phyloP scores from a whole-genome alignment of 2,113 vertebrate species.

The Oryzias melastigma region DNA sequence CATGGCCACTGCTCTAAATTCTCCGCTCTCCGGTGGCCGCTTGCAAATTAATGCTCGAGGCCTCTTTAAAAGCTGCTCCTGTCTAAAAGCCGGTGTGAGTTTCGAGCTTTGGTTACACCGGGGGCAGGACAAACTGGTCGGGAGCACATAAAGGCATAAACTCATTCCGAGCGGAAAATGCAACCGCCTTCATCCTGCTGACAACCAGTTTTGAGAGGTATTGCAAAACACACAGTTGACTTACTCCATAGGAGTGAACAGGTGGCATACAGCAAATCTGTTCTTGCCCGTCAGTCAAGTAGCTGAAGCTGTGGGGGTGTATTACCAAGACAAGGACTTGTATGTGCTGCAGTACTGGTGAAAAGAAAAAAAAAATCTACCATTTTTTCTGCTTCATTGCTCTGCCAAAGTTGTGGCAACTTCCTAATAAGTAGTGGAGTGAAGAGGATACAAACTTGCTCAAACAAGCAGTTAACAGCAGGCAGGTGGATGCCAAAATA shows the following conservation, averaged over 20 bases:
- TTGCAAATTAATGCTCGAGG: constrained; percentile 62
- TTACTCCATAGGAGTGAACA: constrained; percentile 54
- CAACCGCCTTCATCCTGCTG: constrained; percentile 17
- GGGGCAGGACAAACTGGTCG: constrained; percentile 10
- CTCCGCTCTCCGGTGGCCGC: constrained; percentile 55
- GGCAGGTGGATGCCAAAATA: no score
- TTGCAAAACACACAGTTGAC: constrained; percentile 34
- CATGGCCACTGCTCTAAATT: constrained; percentile 63
- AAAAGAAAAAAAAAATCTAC: constrained; percentile 3
- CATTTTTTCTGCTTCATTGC: constrained; percentile 20
- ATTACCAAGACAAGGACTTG: constrained; percentile 18
- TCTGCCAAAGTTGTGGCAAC: constrained; percentile 14
- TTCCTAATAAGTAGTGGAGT: background rate
- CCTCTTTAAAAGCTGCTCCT: constrained; percentile 36
- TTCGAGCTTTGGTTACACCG: constrained; percentile 64
- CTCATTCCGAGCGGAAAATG: constrained; percentile 1
- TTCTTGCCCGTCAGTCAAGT: constrained; percentile 50
- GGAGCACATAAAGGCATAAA: constrained; percentile 46
- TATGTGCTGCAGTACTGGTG: constrained; percentile 14
- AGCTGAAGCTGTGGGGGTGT: constrained; percentile 16
- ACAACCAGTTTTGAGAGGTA: constrained; percentile 12
- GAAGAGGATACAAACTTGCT: no score
- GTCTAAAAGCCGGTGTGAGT: constrained; percentile 48
- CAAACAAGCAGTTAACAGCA: no score
- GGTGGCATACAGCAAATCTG: constrained; percentile 59